Percentiles rank a stretch among this genome's conserved stretches.
Conservation (phyloP, 2,888 invertebrate genomes). For the Drosophila rellima region DNA sequence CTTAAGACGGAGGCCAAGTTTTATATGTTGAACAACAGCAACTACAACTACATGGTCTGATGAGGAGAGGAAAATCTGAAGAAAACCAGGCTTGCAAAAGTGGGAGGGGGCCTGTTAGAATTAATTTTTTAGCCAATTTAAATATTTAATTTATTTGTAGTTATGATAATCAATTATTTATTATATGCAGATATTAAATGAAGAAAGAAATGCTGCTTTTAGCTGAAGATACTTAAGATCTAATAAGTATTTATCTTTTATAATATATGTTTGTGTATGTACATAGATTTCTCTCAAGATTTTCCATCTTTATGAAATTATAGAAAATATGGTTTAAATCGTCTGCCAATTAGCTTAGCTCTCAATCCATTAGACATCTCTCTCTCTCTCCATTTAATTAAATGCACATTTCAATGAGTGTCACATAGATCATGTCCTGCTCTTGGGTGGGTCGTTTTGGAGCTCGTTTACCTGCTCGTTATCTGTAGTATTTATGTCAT, state of each 20-base stretch:
- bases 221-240: not conserved
- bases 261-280: too few species aligned
- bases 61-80: not conserved
- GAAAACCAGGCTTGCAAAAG: conserved; percentile 1
- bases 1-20: conserved; percentile 41
- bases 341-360: not conserved
- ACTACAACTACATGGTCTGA: conserved; percentile 30
- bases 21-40: conserved; percentile 57
- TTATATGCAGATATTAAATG: not conserved
- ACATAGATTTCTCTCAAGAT: not conserved
- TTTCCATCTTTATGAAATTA: not conserved
- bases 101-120: not conserved
- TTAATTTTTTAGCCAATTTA: not conserved
- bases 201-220: not conserved
- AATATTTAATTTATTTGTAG: not conserved
- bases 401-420: conserved; percentile 17
- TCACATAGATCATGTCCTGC: conserved; percentile 36
- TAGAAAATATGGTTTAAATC: not conserved
- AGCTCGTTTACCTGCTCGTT: conserved; percentile 61
- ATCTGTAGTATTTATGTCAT: conserved; percentile 78
- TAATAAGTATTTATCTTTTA: not conserved
- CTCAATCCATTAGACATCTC: not conserved
- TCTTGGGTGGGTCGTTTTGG: conserved; percentile 45
- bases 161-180: not conserved
- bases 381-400: conserved; percentile 9